Percentiles rank a stretch among this genome's conserved stretches.
These are phyloP conservation scores for Lapara coniferarum DNA, from an alignment of 2,888 invertebrate genomes.

Conservation along the genomic window DNA sequence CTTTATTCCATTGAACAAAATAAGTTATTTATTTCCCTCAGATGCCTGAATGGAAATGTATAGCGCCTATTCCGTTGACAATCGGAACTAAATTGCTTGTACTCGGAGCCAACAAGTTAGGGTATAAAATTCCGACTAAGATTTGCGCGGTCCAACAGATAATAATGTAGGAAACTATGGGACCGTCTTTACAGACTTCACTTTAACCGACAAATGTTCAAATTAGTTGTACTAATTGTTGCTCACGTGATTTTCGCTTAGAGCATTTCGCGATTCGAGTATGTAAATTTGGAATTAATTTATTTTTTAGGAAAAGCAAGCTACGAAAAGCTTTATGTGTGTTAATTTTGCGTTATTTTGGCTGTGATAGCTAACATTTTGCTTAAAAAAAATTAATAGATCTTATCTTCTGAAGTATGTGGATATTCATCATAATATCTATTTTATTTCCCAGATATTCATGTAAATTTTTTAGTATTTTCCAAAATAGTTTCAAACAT, in stretches of 20 bases:
- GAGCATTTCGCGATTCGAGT: slow-evolving; percentile 10
- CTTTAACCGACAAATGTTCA: slow-evolving; percentile 25
- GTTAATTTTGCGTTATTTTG: too few relatives aligned
- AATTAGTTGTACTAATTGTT: slow-evolving; percentile 25
- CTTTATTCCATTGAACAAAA: neutral
- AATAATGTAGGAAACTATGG: slow-evolving; percentile 40
- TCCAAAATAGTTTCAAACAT: neutral
- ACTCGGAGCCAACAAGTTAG: slow-evolving; percentile 24
- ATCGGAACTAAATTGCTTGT: slow-evolving; percentile 22
- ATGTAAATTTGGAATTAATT: neutral
- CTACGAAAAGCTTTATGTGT: too few relatives aligned
- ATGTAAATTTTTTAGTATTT: neutral
- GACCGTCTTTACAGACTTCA: slow-evolving; percentile 29
- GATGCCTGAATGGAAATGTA: slow-evolving; percentile 22
- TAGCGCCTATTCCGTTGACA: slow-evolving; percentile 23
- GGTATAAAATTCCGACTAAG: slow-evolving; percentile 33
- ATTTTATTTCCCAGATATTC: neutral
- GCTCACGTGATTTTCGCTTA: slow-evolving; percentile 21
- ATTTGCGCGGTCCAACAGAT: slow-evolving; percentile 41
- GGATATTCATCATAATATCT: too few relatives aligned
- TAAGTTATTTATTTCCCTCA: neutral
- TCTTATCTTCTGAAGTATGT: too few relatives aligned
- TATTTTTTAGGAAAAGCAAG: too few relatives aligned
- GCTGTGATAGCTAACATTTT: too few relatives aligned
- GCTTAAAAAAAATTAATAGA: too few relatives aligned